Base-by-base conservation (phyloP, 2,113 vertebrate genomes). In the Poicephalus meyeri region DNA sequence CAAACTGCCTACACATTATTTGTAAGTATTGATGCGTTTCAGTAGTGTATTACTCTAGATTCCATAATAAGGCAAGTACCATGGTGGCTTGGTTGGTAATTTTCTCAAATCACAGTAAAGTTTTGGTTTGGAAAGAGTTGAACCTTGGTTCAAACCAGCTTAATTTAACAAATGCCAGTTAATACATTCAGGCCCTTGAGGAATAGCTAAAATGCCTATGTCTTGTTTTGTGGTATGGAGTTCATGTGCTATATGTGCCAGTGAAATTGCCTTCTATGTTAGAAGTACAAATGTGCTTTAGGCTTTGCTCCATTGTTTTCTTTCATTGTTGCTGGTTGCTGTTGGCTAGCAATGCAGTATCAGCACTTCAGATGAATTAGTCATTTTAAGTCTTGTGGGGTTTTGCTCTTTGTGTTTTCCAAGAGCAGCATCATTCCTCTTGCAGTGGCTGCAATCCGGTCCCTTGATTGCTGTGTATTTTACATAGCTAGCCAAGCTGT, bases 111-210 rank as follows among this genome's bases (percentile, higher is more conserved):
- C 58, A 72, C 53, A 29, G 63, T 85, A 1, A 87, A 85, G 29
- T 80, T 91, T 87, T 61, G 31, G 25, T 55, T 70, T 10, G 58
- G 56, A 93, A 52, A 7, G 11, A 81, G 21, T 37, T 90, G 29
- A 89, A 88, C 64, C 47, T 86, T 4, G 1, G 26, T 76, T 88
- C 52, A 83, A 84, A 87, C 41, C 44, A 92, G 64, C 73, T 88
- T 76, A 53, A 39, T 81, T 93, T 95, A 74, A 93, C 58, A 86
- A 91, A 89, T 88, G 58, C 53, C 46, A 63, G 41, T 89, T 94
- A 95, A 95, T 90, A 50, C 11, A 4, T 66, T 76, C 69, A 83
- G 55, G 25, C 21, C 56, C 61, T 80, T 88, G 89, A 93, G 71
- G 52, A 65, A n/a, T 2, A 79, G 65, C 83, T 95, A 76, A 91